Evolutionary conservation across 2,797 vertebrate genomes (phyloP), one percentile per base, ranked within the genome.

Genomic region (Discoglossus pictus): DNA sequence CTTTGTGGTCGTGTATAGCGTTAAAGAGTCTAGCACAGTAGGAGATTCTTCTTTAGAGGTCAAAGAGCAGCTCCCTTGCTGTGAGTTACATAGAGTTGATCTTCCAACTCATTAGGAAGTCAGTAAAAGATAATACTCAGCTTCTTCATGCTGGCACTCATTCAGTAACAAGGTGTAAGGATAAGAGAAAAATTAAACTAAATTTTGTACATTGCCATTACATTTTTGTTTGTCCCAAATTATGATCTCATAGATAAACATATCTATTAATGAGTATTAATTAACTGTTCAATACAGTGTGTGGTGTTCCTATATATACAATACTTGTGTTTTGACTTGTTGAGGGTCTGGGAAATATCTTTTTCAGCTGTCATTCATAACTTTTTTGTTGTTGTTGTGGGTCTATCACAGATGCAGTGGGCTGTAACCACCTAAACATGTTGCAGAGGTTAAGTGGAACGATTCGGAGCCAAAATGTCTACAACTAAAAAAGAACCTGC

Each of bases 21-120:
- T 56, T 25, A 69, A 51, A 62, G 59, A 69, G 66, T 61, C 66
- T 55, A 9, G 55, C 67, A 42, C 67, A 69, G 67, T 48, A 13
- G 59, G 67, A 62, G 24, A 34, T 47, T 34, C 21, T 36, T 46
- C 50, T 39, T 20, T 15, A 16, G 31, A 55, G 59, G 67, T 55
- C 47, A 48, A 13, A 55, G 50, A 21, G 67, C 48, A 62, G 50
- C 16, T 24, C 42, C 42, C 67, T 56, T 16, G 36, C 67, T 55
- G 67, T 12, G 60, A 47, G 17, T 55, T 62, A 69, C 59, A 62
- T 25, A 69, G 34, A 69, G 59, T 31, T 40, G 67, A 55, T 69
- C 67, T 69, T 69, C 42, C 40, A 24, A 39, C n/a, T 35, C 66
- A 61, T 69, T 61, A 58, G 40, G 35, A 47, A 69, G 59, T 35